Base-by-base conservation (phyloP, 2,797 vertebrate genomes). In the Scarus forsteni region DNA sequence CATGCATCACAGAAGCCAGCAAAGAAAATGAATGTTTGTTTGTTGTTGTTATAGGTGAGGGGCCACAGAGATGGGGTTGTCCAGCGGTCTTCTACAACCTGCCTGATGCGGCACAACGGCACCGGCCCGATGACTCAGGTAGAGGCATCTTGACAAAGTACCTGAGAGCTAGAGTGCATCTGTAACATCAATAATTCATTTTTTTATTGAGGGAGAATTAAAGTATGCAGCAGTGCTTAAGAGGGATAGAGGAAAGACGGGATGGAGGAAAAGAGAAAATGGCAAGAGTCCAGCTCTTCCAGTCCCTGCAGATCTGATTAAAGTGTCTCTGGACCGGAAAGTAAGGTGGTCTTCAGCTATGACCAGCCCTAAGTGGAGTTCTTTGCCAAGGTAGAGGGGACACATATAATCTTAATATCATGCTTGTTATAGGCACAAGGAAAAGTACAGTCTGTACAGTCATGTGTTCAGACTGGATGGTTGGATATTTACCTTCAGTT, bases 271-370 rank as follows among this genome's bases (percentile, higher is more conserved):
- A 45, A 61, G 36, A 44, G 56, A 39, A 60, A 50, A 45, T 27
- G 27, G 51, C 66, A 39, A 84, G 19, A 34, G 27, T 27, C 27
- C 27, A 27, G 70, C 39, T 69, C 72, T 64, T 75, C 55, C 63
- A 60, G 52, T 93, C 91, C 88, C 92, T 61, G 60, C 75, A 87
- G 89, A 80, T 89, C 88, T 92, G 92, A 94, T 93, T 92, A 91
- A 81, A 74, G 81, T 88, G 72, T 73, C 70, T 49, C 56, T 86
- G 77, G 80, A 92, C 83, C 88, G 89, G 76, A 90, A 93, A 93
- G 79, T 85, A 64, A 66, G 76, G 60, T 70, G 75, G 81, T 83
- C 77, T 78, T 54, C 51, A 89, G 77, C 75, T 81, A 72, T 81
- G 78, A 83, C 87, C 72, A 65, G 66, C 65, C 68, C 78, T 82